Conservation (phyloP, 2,797 vertebrate species). For the Crypturellus tataupa region DNA sequence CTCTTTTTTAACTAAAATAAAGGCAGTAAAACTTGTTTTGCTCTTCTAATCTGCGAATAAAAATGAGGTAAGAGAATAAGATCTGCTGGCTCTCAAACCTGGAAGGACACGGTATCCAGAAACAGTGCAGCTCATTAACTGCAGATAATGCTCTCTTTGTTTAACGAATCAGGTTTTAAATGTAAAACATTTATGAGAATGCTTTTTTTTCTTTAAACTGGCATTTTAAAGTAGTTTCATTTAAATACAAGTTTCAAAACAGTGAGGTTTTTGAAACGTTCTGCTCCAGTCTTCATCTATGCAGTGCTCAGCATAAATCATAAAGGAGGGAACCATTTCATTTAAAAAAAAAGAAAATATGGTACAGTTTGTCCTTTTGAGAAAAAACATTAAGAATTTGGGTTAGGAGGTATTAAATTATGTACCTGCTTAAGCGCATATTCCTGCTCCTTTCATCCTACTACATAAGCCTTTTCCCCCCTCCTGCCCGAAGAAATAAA, state of each 20-base stretch:
- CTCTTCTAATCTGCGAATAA: constrained; percentile 4
- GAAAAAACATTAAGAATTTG: not conserved
- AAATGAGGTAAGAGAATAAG: constrained; percentile 14
- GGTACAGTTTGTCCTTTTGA: not conserved
- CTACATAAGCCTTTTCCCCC: not conserved
- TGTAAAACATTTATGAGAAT: not conserved
- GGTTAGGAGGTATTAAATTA: constrained; percentile 11
- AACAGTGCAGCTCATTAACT: constrained; percentile 14
- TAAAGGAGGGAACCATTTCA: not conserved
- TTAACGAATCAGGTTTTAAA: constrained; percentile 13
- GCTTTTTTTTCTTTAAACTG: not conserved
- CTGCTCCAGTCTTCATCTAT: not conserved
- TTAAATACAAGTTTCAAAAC: not conserved
- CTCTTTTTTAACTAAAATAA: not conserved
- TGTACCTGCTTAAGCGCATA: not conserved
- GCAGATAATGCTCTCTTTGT: constrained; percentile 22
- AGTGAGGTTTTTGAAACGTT: not conserved
- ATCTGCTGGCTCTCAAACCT: constrained; percentile 17
- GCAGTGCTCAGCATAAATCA: not conserved
- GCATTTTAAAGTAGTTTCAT: not conserved
- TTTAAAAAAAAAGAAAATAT: not conserved
- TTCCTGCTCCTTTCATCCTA: not conserved
- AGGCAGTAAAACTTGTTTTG: constrained; percentile 12
- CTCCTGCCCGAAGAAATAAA: constrained; percentile 6
- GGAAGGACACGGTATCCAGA: constrained; percentile 14